Percentiles rank a stretch among this genome's conserved stretches.
These are phyloP conservation scores for Camponotus fellah DNA, from an alignment of 2,888 invertebrate genomes.

Conservation along the genomic window DNA sequence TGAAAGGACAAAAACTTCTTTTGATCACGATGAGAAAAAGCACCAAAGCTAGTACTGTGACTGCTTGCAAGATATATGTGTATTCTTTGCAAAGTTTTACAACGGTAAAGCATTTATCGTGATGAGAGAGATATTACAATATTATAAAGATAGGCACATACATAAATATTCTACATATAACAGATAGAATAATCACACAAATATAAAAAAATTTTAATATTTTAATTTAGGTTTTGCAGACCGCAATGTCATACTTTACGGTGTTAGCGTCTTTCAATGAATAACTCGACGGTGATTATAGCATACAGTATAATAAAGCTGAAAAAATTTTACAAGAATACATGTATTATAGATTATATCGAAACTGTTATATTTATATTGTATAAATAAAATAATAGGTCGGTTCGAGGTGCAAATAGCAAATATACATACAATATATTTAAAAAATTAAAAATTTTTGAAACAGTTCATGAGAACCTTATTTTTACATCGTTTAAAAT, in stretches of 20 bases:
- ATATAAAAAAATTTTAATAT: background rate
- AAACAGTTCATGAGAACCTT: no score
- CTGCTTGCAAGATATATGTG: slow-evolving; percentile 22
- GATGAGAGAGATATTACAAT: background rate
- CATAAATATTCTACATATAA: background rate
- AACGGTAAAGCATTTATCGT: slow-evolving; percentile 13
- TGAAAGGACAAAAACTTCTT: background rate
- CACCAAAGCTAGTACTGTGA: background rate
- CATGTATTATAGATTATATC: no score
- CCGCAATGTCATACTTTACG: slow-evolving; percentile 17
- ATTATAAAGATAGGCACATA: background rate
- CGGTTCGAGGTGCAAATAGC: no score
- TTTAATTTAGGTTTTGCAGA: slow-evolving; percentile 6
- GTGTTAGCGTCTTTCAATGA: slow-evolving; percentile 10
- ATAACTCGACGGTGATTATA: background rate
- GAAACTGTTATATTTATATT: no score
- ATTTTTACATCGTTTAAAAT: no score
- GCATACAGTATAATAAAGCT: background rate
- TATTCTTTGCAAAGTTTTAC: slow-evolving; percentile 22
- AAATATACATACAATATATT: no score
- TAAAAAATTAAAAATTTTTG: no score
- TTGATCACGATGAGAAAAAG: slow-evolving; percentile 20
- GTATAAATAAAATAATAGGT: no score
- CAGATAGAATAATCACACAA: background rate
- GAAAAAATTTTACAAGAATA: background rate